These are phyloP conservation scores for Philopotamus ludificatus DNA, from an alignment of 1,140 invertebrate genomes.

Conservation along the genomic window DNA sequence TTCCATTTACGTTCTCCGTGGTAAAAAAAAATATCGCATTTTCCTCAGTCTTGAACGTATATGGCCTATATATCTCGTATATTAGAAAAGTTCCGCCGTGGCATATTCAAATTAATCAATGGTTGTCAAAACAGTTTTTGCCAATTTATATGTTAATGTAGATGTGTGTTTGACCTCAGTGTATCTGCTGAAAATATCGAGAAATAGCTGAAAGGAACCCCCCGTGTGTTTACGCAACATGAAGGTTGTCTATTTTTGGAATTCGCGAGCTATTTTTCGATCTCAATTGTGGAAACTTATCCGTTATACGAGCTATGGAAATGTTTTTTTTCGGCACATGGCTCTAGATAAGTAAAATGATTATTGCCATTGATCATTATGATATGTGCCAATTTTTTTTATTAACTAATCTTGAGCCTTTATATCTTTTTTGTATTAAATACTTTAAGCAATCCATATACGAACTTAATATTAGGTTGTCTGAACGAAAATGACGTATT, in stretches of 20 bases:
- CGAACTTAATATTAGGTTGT: too few relatives aligned
- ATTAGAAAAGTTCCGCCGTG: not conserved
- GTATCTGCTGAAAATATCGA: not conserved
- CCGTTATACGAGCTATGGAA: not conserved
- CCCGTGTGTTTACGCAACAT: not conserved
- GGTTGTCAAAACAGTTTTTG: not conserved
- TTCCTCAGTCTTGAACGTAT: too few relatives aligned
- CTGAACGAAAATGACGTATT: too few relatives aligned
- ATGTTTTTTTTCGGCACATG: not conserved
- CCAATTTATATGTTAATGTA: not conserved
- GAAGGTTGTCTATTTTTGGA: conserved; percentile 26
- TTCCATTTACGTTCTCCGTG: too few relatives aligned
- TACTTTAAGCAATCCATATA: too few relatives aligned
- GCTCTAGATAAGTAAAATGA: too few relatives aligned
- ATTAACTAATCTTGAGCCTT: too few relatives aligned
- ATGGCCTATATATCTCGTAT: too few relatives aligned
- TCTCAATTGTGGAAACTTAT: not conserved
- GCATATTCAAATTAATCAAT: not conserved
- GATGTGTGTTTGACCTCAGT: not conserved
- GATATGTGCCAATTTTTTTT: too few relatives aligned
- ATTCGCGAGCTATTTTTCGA: conserved; percentile 8
- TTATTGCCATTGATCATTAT: too few relatives aligned
- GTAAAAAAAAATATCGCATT: too few relatives aligned
- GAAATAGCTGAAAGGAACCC: not conserved
- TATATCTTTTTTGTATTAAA: too few relatives aligned